phyloP scores from a whole-genome alignment of 92 coral and sea anemone genomes.

The Muricea muricata region DNA sequence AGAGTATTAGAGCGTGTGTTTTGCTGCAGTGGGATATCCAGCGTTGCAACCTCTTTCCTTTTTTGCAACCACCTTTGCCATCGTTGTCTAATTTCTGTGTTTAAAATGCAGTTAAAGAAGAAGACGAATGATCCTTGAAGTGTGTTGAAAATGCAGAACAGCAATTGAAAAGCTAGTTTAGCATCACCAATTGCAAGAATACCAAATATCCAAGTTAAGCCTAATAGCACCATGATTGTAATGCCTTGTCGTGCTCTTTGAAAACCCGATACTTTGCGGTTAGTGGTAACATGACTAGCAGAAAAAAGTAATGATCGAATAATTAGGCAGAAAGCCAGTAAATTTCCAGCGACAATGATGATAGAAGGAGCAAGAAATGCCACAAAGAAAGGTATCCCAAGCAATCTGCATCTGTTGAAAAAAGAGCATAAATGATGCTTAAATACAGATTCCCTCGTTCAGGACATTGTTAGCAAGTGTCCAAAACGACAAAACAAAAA shows the following conservation, averaged over 20 bases:
- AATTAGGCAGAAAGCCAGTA: background rate
- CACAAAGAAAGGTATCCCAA: background rate
- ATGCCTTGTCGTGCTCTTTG: background rate
- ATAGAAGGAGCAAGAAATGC: too few relatives aligned
- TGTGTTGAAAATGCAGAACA: slow-evolving; percentile 18
- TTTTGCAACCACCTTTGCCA: too few relatives aligned
- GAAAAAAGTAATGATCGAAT: background rate
- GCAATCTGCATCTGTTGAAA: slow-evolving; percentile 6
- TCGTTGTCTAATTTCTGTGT: background rate
- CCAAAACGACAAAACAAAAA: too few relatives aligned
- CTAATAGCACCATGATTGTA: background rate
- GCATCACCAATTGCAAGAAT: slow-evolving; percentile 18
- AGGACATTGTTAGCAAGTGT: too few relatives aligned
- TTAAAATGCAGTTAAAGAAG: background rate
- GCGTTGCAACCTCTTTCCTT: too few relatives aligned
- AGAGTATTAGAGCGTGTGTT: too few relatives aligned
- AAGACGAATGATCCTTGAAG: background rate
- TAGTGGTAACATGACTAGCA: background rate
- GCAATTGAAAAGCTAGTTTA: background rate
- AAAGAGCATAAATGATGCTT: too few relatives aligned
- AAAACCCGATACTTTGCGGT: background rate
- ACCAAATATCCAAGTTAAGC: too few relatives aligned
- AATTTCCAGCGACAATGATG: background rate
- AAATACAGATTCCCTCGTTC: too few relatives aligned
- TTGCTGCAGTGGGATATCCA: too few relatives aligned